These are phyloP conservation scores for Mirounga angustirostris DNA, from an alignment of 2,113 vertebrate species.

Conservation along the genomic window DNA sequence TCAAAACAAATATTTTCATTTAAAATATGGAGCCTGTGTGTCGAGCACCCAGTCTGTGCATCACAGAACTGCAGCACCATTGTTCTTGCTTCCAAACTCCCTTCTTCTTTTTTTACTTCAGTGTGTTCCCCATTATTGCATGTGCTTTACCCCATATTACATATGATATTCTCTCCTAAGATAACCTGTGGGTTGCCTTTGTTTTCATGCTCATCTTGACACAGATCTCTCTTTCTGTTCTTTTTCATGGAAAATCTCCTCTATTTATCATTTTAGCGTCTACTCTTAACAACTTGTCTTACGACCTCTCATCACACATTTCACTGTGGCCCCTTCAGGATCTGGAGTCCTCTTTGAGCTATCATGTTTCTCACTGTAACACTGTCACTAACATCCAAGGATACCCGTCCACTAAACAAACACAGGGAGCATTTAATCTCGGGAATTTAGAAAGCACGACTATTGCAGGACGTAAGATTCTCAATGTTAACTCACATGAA, in stretches of 20 bases:
- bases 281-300: not conserved
- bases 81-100: not conserved
- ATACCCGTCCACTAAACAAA: not conserved
- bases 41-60: not conserved
- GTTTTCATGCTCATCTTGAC: not conserved
- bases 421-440: not conserved
- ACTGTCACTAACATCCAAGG: not conserved
- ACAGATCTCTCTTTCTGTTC: constrained; percentile 23
- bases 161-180: not conserved
- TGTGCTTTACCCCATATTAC: not conserved
- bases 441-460: not conserved
- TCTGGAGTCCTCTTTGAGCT: not conserved
- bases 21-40: not conserved
- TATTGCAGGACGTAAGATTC: not conserved
- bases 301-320: not conserved
- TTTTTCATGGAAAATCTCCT: constrained; percentile 24
- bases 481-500: not conserved
- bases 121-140: not conserved
- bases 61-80: too few species aligned
- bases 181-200: not conserved
- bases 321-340: not conserved
- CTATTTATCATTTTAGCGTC: not conserved
- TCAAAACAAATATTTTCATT: constrained; percentile 17
- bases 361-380: not conserved
- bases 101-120: not conserved